A percentile compares a stretch with the other conserved stretches of the same genome.
Conservation (phyloP, 2,888 invertebrate genomes). For the Drosophila incognita region DNA sequence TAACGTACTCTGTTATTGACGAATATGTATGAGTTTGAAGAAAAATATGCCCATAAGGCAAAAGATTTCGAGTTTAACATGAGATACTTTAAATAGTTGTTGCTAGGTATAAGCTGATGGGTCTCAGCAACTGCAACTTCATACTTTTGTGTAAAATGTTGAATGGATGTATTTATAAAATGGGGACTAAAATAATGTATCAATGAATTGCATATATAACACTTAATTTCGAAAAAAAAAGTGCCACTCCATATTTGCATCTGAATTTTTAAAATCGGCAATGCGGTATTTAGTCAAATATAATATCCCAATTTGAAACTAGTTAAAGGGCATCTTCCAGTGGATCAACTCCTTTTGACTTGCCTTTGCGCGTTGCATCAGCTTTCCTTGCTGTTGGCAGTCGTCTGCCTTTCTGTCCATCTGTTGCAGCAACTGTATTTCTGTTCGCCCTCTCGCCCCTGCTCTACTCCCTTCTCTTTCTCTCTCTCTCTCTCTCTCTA, state of each 20-base stretch:
- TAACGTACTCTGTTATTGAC: background rate
- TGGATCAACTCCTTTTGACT: background rate
- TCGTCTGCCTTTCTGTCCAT: constrained; percentile 4
- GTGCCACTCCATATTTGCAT: background rate
- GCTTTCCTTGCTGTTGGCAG: constrained; percentile 6
- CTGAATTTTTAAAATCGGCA: background rate
- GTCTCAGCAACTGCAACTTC: background rate
- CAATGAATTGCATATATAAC: background rate
- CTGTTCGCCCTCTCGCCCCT: background rate
- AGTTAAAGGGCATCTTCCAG: constrained; percentile 5
- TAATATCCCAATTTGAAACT: background rate
- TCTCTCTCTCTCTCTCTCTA: background rate
- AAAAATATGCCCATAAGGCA: background rate
- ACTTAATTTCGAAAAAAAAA: background rate
- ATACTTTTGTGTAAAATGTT: background rate
- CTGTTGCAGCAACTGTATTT: constrained; percentile 34
- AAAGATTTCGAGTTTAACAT: background rate
- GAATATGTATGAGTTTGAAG: background rate
- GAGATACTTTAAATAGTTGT: background rate
- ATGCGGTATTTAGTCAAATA: background rate
- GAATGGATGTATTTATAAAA: background rate
- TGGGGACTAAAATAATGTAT: background rate
- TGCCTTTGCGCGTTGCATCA: constrained; percentile 8
- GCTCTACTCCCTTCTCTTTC: background rate
- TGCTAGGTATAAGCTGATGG: background rate